Conservation (phyloP, 2,113 vertebrate species). For the Chinchilla lanigera region DNA sequence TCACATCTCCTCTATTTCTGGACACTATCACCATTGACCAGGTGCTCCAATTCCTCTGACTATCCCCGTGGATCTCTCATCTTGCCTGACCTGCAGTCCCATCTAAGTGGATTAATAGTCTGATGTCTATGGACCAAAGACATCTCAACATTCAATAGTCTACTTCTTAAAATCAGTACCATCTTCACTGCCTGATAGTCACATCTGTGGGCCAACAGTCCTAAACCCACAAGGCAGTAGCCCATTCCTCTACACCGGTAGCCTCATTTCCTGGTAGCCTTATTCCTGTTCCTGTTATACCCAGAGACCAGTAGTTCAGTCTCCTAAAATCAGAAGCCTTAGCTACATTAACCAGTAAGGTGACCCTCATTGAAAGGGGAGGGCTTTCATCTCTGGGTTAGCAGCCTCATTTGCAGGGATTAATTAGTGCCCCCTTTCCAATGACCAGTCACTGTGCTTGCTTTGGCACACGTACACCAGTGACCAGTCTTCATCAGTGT, state of each 20-base stretch:
- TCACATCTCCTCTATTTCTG: background rate
- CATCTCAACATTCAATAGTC: background rate
- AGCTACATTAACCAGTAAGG: background rate
- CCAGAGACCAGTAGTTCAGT: slow-evolving; percentile 16
- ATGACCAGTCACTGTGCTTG: background rate
- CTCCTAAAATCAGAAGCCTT: slow-evolving; percentile 26
- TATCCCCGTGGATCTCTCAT: background rate
- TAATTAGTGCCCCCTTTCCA: background rate
- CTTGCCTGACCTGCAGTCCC: background rate
- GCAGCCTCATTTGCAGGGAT: background rate
- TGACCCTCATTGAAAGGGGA: background rate
- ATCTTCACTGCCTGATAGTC: background rate
- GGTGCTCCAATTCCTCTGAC: background rate
- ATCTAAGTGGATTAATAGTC: background rate
- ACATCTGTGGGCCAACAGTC: background rate
- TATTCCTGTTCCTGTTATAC: slow-evolving; percentile 9
- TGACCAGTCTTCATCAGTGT: background rate
- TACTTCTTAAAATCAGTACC: slow-evolving; percentile 18
- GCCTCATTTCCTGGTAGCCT: background rate
- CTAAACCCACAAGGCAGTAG: background rate
- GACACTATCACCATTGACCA: background rate
- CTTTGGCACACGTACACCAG: background rate
- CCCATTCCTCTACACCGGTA: background rate
- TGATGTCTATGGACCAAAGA: background rate
- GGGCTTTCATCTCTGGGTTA: background rate